phyloP scores from a whole-genome alignment of 2,113 vertebrate species.

The Diphyllodes magnificus region DNA sequence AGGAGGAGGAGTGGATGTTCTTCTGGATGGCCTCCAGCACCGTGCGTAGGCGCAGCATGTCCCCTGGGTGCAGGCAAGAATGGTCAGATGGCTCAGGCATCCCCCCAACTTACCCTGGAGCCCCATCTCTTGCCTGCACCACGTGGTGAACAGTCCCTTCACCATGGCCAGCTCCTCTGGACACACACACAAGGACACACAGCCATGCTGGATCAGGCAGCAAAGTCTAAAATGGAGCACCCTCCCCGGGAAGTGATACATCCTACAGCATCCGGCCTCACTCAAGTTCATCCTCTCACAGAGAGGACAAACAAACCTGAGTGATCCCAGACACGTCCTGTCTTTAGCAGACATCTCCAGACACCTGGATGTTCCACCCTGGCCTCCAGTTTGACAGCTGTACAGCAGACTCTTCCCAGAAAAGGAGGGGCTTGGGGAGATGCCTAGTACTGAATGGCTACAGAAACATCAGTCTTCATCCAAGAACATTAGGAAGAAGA shows the following conservation, averaged over 20 bases:
- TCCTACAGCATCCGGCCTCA: not conserved
- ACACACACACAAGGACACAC: not conserved
- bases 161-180: not conserved
- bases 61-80: conserved; percentile 73
- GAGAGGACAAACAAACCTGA: not conserved
- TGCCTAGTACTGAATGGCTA: not conserved
- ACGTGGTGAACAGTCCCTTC: not conserved
- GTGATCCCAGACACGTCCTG: not conserved
- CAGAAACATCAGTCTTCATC: not conserved
- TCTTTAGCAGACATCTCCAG: not conserved
- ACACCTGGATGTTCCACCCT: not conserved
- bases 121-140: not conserved
- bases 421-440: not conserved
- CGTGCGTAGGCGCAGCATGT: conserved; percentile 90
- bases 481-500: not conserved
- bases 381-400: not conserved
- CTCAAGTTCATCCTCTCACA: not conserved
- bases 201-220: not conserved
- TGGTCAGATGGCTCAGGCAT: not conserved
- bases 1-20: conserved; percentile 96
- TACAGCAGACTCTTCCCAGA: not conserved
- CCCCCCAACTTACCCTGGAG: not conserved
- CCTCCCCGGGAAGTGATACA: not conserved
- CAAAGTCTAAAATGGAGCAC: not conserved
- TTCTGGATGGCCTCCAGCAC: conserved; percentile 98